These are phyloP conservation scores for Rhabdomys pumilio DNA, from an alignment of 2,797 vertebrate genomes.

Conservation along the genomic window DNA sequence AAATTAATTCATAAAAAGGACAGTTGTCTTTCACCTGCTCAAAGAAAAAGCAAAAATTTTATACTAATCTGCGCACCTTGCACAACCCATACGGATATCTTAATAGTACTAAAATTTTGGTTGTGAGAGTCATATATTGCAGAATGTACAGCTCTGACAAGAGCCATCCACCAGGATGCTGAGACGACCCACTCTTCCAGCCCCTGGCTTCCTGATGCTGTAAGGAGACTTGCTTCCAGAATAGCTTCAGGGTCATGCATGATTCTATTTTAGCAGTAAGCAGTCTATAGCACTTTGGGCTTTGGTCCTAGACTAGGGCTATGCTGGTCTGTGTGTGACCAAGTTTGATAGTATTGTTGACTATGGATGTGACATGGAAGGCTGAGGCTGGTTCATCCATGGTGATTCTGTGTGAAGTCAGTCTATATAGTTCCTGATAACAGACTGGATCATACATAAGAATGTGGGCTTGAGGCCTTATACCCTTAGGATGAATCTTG, in stretches of 20 bases:
- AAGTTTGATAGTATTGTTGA: background rate
- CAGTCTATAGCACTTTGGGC: background rate
- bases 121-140: background rate
- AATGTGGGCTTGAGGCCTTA: background rate
- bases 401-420: background rate
- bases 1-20: background rate
- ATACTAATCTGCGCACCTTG: background rate
- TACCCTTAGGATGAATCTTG: background rate
- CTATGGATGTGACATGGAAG: background rate
- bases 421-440: background rate
- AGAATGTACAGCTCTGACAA: background rate
- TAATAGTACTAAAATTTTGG: background rate
- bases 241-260: background rate
- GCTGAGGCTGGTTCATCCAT: background rate
- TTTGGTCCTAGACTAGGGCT: background rate
- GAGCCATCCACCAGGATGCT: background rate
- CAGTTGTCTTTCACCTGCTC: background rate
- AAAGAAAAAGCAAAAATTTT: background rate
- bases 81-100: background rate
- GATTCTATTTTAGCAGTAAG: background rate
- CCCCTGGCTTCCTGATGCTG: too few species aligned
- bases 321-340: background rate
- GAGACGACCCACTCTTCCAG: background rate
- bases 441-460: background rate
- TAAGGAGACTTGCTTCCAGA: too few species aligned